Base-by-base conservation (phyloP, 2,888 invertebrate genomes). In the Polia nebulosa region DNA sequence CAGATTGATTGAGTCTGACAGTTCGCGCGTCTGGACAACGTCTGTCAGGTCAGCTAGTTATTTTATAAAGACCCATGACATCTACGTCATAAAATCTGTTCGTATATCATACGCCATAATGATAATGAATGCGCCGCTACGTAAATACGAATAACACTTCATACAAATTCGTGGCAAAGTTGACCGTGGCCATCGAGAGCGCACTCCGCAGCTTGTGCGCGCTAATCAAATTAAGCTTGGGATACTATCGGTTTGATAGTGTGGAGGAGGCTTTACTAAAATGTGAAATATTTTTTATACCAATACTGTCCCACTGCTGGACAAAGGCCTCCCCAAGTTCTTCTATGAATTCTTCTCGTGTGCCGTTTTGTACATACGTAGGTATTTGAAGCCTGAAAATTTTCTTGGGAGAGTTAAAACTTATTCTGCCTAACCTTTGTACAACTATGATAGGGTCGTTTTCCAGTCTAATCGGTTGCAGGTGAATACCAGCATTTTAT, bases 171-270 rank as follows among this genome's bases (percentile, higher is more conserved):
- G 84, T 82, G 83, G 79, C 89, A 89, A 93, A 94, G 94, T 94
- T 94, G 91, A 85, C 91, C 81, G 91, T 90, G 87, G 79, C 84
- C 88, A 85, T 88, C 84, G 90, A 93, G 93, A 81, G 88, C 73
- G 82, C 91, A 89, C 94, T 93, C 90, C 83, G 84, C 82, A 89
- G 92, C 90, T 93, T 91, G 92, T 85, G 90, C 89, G 82, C 89
- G 93, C 93, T 95, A 94, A 95, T 95, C 94, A 95, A 95, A 95
- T 95, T 94, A 94, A 94, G 91, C 93, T 86, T 80, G 77, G 91
- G 93, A 91, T 93, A 92, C 90, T 76, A 78, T 57, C 67, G 85
- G 72, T 80, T 72, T 32, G 4, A 11, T 59, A 76, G 47, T 87
- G 52, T 89, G 89, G 93, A 93, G 41, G 1, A 17, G 69, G 80